Evolutionary conservation across 2,113 vertebrate genomes (phyloP).

Genomic region (Heloderma charlesbogerti): DNA sequence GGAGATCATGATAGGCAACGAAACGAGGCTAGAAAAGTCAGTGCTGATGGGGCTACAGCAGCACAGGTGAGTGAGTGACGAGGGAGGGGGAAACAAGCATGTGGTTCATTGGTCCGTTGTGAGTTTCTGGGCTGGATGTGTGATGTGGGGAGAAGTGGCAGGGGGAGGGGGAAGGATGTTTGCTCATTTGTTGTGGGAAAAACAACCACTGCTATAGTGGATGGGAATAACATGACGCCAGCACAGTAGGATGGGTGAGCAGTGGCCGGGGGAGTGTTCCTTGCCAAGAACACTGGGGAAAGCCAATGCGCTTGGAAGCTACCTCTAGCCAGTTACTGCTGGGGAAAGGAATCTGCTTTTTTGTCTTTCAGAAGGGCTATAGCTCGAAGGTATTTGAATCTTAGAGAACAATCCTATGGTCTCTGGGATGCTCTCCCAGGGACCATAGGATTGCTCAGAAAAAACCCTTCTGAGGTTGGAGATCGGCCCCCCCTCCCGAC

Average conservation of each 20-base stretch:
- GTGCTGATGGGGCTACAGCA: constrained; percentile 87
- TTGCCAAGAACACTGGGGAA: not conserved
- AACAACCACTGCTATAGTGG: too few relatives aligned
- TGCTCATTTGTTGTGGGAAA: not conserved
- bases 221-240: not conserved
- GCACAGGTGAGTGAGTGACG: constrained; percentile 74
- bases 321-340: not conserved
- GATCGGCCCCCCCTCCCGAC: too few relatives aligned
- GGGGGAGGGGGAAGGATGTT: fast-evolving
- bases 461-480: too few relatives aligned
- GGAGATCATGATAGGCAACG: constrained; percentile 84
- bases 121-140: fast-evolving
- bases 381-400: fast-evolving
- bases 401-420: not conserved
- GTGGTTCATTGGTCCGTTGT: fast-evolving
- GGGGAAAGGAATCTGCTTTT: not conserved
- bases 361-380: constrained; percentile 5
- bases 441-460: too few relatives aligned
- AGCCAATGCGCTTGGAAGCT: not conserved
- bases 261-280: not conserved
- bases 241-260: not conserved
- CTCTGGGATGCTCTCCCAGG: too few relatives aligned
- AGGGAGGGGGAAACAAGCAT: not conserved
- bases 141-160: not conserved
- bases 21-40: constrained; percentile 83